Evolutionary conservation across 1,140 invertebrate species (phyloP), one percentile per base, ranked within the genome.

Genomic region (Argopecten irradians): DNA sequence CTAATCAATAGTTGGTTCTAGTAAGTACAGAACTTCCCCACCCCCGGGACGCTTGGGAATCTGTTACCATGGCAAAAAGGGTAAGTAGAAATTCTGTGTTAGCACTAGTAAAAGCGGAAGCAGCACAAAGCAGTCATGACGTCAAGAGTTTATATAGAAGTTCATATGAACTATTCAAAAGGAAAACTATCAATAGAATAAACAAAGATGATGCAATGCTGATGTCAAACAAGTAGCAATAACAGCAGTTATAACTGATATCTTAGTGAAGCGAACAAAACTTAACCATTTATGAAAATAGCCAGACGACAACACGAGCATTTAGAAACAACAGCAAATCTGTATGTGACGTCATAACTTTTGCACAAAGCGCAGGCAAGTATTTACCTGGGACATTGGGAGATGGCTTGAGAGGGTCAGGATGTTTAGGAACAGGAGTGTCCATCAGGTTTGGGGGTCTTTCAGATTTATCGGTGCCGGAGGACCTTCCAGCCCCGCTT

Each of bases 401-500:
- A 83, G 91, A 92, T 43, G 94, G 94, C 87, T 93, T 91, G 71
- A 94, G 89, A n/a, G 94, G 94, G 88, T 93, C 92, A 22, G 92
- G 91, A 43, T 91, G 91, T 55, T 89, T 91, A 13, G 94, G 93
- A 34, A 94, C 93, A 35, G 93, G 94, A 36, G 91, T 91, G 89
- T 94, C 94, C 89, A 94, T 90, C 87, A 94, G 90, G 90, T 92
- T 91, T 91, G 91, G 33, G 85, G 90, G 83, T 89, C 89, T 87
- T 43, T 89, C 55, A 71, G 55, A 71, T 71, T 71, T 71, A 71
- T 71, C 55, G 22, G 22, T 71, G 55, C 55, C 55, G 55, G 55
- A 71, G 16, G 55, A 7, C 55, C 28, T n/a, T 71, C n/a, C n/a
- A 71, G 55, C 55, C 55, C 55, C 55, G 55, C 55, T 46, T 46